A percentile compares a stretch with the other conserved stretches of the same genome.
These are phyloP conservation scores for Apamea sordens DNA, from an alignment of 2,888 invertebrate species.

Conservation along the genomic window DNA sequence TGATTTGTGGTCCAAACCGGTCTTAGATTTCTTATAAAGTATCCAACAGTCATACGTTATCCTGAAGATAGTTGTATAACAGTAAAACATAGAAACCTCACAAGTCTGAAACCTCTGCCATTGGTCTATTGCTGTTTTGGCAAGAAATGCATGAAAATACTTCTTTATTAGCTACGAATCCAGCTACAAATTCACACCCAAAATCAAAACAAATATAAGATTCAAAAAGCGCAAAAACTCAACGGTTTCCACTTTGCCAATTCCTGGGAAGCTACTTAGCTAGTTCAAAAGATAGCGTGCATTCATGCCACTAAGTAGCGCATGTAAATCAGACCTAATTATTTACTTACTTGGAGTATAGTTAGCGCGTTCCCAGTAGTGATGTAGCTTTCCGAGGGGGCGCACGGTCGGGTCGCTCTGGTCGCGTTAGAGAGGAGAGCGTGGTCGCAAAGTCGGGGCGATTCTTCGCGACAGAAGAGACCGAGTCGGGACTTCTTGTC, in stretches of 20 bases:
- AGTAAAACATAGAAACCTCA: background rate
- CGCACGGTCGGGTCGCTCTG: constrained; percentile 93
- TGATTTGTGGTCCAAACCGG: background rate
- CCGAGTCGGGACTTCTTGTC: constrained; percentile 92
- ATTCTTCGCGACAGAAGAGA: constrained; percentile 94
- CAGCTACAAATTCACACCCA: background rate
- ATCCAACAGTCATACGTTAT: background rate
- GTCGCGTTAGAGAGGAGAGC: constrained; percentile 93
- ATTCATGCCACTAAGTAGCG: constrained; percentile 37
- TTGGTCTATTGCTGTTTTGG: background rate
- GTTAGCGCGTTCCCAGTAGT: constrained; percentile 94
- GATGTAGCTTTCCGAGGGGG: constrained; percentile 93
- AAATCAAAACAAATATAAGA: background rate
- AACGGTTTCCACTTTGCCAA: background rate
- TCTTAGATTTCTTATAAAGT: background rate
- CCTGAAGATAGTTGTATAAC: background rate
- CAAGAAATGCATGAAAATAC: background rate
- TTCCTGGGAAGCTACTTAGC: background rate
- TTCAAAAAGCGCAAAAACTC: background rate
- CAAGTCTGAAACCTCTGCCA: background rate
- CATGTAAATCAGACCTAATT: constrained; percentile 42
- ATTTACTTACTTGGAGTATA: constrained; percentile 91
- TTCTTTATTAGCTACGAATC: background rate
- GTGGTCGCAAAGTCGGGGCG: constrained; percentile 94
- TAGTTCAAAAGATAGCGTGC: constrained; percentile 27